Evolutionary conservation across 2,797 vertebrate species (phyloP).

Genomic region (Momotus momota): DNA sequence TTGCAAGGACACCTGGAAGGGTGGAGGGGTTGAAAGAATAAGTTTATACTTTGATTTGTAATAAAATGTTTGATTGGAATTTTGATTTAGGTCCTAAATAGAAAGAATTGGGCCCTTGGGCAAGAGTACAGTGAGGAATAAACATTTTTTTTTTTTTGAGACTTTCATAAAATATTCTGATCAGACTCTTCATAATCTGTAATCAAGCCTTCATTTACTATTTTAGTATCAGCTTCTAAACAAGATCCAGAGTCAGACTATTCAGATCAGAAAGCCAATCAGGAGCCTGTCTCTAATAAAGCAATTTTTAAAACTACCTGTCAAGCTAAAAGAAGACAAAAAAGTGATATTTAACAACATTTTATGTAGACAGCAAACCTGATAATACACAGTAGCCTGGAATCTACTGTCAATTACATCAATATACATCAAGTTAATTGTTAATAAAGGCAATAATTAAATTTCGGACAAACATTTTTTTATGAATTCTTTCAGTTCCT

Average conservation of each 20-base stretch:
- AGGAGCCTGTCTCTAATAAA: not conserved
- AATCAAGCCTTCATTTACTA: not conserved
- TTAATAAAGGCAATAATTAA: not conserved
- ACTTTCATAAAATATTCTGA: not conserved
- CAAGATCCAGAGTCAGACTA: not conserved
- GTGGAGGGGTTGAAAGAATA: not conserved
- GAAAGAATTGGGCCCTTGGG: not conserved
- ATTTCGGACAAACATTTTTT: not conserved
- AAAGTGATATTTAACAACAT: not conserved
- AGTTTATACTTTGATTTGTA: not conserved
- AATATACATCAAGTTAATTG: not conserved
- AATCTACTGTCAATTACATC: not conserved
- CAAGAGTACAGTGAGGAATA: not conserved
- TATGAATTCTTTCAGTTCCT: not conserved
- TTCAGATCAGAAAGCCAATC: not conserved
- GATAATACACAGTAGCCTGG: not conserved
- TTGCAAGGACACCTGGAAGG: too few relatives aligned
- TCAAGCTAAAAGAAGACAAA: not conserved
- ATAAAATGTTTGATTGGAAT: not conserved
- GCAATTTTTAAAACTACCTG: accelerated
- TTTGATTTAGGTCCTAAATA: not conserved
- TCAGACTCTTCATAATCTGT: not conserved
- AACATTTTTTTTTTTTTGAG: not conserved
- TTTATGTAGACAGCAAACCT: not conserved
- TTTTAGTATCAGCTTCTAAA: not conserved